Evolutionary conservation across 2,888 invertebrate species (phyloP).

Genomic region (Lepidochrysops patricia): DNA sequence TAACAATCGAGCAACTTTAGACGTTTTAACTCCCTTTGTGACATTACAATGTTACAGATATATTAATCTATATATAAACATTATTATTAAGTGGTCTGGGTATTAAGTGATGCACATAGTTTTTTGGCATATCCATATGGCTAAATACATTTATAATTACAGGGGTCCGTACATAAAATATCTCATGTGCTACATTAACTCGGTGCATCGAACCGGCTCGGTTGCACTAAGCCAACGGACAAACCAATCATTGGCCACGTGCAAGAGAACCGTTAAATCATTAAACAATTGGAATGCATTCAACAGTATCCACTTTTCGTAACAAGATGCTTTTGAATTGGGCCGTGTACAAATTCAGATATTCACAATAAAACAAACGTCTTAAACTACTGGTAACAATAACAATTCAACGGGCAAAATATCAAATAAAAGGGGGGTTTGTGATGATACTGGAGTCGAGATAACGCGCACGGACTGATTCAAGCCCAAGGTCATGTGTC

Average conservation of each 20-base stretch:
- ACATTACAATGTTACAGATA: conserved; percentile 50
- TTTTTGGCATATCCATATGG: conserved; percentile 19
- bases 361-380: conserved; percentile 52
- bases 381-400: conserved; percentile 73
- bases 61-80: conserved; percentile 35
- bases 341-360: conserved; percentile 35
- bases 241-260: background rate
- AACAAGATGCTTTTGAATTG: conserved; percentile 31
- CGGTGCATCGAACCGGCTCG: conserved; percentile 53
- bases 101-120: conserved; percentile 30
- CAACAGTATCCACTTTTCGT: conserved; percentile 57
- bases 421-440: conserved; percentile 25
- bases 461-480: conserved; percentile 7
- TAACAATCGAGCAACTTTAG: conserved; percentile 66
- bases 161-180: conserved; percentile 5
- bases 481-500: background rate
- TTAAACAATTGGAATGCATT: conserved; percentile 68
- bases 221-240: background rate
- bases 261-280: conserved; percentile 29
- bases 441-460: conserved; percentile 6
- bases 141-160: conserved; percentile 14
- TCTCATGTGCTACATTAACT: conserved; percentile 27
- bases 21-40: conserved; percentile 66
- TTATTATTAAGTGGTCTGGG: conserved; percentile 41
- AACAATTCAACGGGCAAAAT: conserved; percentile 42